Evolutionary conservation across 2,113 vertebrate species (phyloP).

Genomic region (Sceloporus undulatus): DNA sequence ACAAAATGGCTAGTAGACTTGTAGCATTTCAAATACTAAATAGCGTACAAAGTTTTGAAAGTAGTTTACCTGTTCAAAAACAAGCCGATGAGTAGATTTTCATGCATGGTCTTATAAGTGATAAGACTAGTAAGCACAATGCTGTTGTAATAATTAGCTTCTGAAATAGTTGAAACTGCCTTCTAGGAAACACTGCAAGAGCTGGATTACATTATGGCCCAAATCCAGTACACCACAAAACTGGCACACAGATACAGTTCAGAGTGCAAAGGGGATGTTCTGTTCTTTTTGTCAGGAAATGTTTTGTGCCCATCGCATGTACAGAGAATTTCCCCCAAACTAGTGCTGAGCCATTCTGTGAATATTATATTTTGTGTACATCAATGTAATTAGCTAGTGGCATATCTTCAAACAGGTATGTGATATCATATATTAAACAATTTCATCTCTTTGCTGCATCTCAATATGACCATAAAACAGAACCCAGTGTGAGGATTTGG

Average conservation of each 20-base stretch:
- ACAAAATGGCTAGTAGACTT: background rate
- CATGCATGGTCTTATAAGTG: background rate
- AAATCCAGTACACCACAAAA: background rate
- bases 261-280: background rate
- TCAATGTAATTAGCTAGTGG: background rate
- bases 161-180: background rate
- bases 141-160: background rate
- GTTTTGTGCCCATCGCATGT: background rate
- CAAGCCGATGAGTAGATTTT: background rate
- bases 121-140: background rate
- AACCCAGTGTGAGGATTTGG: background rate
- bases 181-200: slow-evolving; percentile 16
- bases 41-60: background rate
- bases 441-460: background rate
- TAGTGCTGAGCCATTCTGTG: background rate
- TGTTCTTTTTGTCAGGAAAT: background rate
- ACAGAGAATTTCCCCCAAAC: background rate
- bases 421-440: background rate
- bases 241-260: background rate
- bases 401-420: background rate
- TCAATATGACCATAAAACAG: background rate
- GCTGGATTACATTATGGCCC: slow-evolving; percentile 2
- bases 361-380: background rate
- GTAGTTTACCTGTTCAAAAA: background rate
- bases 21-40: background rate